Evolutionary conservation across 2,797 vertebrate genomes (phyloP).

Genomic region (Limnodromus scolopaceus): DNA sequence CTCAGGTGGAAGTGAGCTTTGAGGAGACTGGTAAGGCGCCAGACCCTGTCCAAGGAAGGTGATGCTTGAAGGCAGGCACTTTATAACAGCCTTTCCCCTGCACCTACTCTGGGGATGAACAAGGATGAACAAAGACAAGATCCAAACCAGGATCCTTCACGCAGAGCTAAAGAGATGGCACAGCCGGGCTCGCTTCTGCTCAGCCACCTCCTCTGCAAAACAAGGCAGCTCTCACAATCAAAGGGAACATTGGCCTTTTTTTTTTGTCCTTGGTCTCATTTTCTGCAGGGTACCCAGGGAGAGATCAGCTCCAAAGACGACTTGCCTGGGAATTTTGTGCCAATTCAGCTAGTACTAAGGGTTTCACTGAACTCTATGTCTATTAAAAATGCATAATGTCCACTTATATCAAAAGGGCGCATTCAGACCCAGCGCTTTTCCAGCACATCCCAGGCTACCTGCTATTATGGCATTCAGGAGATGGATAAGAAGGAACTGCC

Average conservation of each 20-base stretch:
- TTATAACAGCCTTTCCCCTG: neutral
- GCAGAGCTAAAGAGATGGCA: neutral
- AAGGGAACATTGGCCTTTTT: neutral
- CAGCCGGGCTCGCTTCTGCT: neutral
- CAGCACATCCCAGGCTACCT: neutral
- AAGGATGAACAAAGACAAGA: neutral
- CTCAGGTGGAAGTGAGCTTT: neutral
- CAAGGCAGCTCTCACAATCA: neutral
- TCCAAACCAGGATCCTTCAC: neutral
- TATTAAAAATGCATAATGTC: constrained; percentile 63
- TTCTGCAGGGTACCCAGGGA: constrained; percentile 57
- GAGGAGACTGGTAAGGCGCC: neutral
- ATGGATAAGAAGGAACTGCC: neutral
- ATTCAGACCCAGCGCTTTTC: neutral
- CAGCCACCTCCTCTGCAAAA: constrained; percentile 13
- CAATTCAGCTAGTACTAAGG: constrained; percentile 56
- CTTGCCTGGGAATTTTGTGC: constrained; percentile 55
- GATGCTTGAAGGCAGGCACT: neutral
- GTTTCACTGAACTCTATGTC: neutral
- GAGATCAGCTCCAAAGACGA: constrained; percentile 57
- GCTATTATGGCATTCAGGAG: neutral
- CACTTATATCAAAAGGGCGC: constrained; percentile 27
- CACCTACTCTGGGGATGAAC: neutral
- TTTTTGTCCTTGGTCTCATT: constrained; percentile 57
- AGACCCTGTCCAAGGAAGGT: neutral